These are phyloP conservation scores for Pontoporia blainvillei DNA, from an alignment of 2,113 vertebrate genomes.

Conservation along the genomic window DNA sequence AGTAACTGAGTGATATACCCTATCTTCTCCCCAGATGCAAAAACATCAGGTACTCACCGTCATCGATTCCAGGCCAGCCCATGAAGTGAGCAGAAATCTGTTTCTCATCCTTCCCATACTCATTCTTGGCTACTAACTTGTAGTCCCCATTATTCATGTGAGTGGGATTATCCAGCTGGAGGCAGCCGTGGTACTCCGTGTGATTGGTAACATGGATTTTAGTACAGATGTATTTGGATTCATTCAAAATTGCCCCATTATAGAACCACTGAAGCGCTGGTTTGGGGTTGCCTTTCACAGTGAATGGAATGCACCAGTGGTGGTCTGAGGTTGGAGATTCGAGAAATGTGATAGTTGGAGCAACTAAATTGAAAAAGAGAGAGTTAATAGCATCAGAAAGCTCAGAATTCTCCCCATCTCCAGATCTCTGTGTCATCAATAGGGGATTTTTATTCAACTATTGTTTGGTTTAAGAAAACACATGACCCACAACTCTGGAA, in stretches of 20 bases:
- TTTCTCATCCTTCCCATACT: constrained; percentile 87
- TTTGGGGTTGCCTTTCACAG: constrained; percentile 92
- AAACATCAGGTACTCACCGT: constrained; percentile 82
- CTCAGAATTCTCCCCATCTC: neutral
- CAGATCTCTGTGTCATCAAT: constrained; percentile 19
- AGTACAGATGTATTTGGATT: constrained; percentile 91
- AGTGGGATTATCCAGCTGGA: constrained; percentile 95
- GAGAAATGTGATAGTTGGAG: constrained; percentile 94
- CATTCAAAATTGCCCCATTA: constrained; percentile 83
- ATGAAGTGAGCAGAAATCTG: constrained; percentile 93
- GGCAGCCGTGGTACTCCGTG: constrained; percentile 95
- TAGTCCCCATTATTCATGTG: constrained; percentile 96
- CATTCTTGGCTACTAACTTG: constrained; percentile 89
- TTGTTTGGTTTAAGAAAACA: neutral
- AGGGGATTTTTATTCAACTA: constrained; percentile 29
- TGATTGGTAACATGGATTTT: constrained; percentile 92
- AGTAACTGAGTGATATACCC: neutral
- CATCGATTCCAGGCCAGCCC: constrained; percentile 83
- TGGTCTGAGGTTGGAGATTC: constrained; percentile 92
- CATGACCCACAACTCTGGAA: neutral
- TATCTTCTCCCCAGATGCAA: neutral
- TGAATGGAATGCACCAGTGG: constrained; percentile 99
- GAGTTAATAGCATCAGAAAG: constrained; percentile 75
- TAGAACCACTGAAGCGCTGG: constrained; percentile 90
- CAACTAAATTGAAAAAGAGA: constrained; percentile 85